A percentile compares a stretch with the other conserved stretches of the same genome.
These are phyloP conservation scores for Petaurus breviceps DNA, from an alignment of 2,113 vertebrate species.

Conservation along the genomic window DNA sequence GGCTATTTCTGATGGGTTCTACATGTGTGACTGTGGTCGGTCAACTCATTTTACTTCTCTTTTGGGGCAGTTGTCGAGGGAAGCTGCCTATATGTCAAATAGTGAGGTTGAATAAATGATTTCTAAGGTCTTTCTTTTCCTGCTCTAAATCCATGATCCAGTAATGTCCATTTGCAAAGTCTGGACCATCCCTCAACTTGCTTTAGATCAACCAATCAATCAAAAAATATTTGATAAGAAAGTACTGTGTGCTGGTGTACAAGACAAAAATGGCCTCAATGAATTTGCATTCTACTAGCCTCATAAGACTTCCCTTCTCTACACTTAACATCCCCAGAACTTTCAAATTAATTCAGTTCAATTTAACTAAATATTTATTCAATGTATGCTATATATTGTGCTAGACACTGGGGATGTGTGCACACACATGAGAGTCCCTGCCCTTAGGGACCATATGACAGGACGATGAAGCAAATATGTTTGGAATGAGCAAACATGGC, in stretches of 20 bases:
- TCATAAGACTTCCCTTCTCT: background rate
- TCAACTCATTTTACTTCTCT: background rate
- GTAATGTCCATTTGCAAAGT: background rate
- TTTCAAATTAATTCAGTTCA: background rate
- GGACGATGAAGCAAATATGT: constrained; percentile 16
- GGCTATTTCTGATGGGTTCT: background rate
- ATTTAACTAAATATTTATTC: background rate
- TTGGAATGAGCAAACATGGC: background rate
- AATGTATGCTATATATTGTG: background rate
- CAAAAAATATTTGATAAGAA: background rate
- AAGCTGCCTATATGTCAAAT: background rate
- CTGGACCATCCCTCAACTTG: background rate
- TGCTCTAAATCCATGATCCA: background rate
- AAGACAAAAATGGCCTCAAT: background rate
- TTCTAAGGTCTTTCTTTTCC: background rate
- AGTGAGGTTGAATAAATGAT: background rate
- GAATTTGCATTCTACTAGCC: background rate
- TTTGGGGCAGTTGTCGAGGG: background rate
- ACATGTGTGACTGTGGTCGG: background rate
- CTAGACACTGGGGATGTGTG: background rate
- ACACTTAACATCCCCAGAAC: background rate
- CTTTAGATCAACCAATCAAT: background rate
- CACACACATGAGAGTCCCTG: background rate
- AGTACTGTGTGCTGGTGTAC: background rate
- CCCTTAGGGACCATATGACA: background rate